phyloP scores from a whole-genome alignment of 2,113 vertebrate species.

The Fukomys damarensis region DNA sequence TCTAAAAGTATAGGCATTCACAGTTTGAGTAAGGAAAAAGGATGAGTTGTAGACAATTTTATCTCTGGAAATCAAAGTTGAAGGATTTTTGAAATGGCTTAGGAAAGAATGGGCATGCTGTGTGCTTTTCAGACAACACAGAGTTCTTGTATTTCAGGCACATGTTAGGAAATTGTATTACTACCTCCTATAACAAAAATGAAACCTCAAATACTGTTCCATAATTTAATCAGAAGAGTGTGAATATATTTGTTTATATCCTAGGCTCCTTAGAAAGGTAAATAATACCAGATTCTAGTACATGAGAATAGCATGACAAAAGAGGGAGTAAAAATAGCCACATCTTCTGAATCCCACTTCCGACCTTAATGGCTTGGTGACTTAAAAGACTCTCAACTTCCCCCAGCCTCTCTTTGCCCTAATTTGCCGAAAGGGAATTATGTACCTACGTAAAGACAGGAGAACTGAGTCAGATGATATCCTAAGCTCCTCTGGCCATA shows the following conservation, averaged over 20 bases:
- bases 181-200: not conserved
- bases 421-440: constrained; percentile 31
- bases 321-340: not conserved
- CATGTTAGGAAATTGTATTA: not conserved
- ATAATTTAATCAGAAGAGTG: constrained; percentile 1
- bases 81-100: constrained; percentile 15
- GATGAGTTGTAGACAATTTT: not conserved
- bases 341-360: not conserved
- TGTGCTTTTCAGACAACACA: not conserved
- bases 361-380: not conserved
- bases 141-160: constrained; percentile 8
- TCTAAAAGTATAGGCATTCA: not conserved
- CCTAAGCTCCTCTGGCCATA: not conserved
- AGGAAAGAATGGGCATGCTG: not conserved
- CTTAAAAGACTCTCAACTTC: not conserved
- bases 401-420: not conserved
- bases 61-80: constrained; percentile 14
- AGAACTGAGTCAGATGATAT: not conserved
- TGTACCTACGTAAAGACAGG: not conserved
- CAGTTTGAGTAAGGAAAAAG: not conserved
- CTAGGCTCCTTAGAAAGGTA: not conserved
- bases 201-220: constrained; percentile 5
- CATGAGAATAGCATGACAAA: not conserved
- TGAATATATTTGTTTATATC: constrained; percentile 22
- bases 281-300: not conserved